A percentile compares a stretch with the other conserved stretches of the same genome.
Conservation (phyloP, 2,113 vertebrate species). For the Neolamprologus fasciatus region DNA sequence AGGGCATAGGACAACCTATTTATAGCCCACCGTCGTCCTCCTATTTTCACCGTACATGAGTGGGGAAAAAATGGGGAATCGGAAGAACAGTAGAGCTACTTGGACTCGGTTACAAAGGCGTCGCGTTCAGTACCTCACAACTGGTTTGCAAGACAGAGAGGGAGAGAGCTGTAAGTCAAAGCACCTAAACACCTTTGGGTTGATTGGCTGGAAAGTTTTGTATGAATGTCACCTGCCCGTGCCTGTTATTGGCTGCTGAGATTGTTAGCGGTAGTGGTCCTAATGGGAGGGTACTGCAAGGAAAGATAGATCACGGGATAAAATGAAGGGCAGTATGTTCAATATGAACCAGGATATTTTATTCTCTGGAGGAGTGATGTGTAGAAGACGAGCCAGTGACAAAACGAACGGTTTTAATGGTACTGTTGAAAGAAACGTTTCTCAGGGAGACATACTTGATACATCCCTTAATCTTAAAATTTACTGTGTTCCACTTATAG, state of each 20-base stretch:
- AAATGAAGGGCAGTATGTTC: not conserved
- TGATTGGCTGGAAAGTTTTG: not conserved
- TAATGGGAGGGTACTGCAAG: not conserved
- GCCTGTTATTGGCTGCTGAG: not conserved
- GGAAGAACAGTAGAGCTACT: slow-evolving; percentile 7
- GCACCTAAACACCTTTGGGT: not conserved
- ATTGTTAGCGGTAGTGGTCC: not conserved
- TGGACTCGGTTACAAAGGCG: slow-evolving; percentile 9
- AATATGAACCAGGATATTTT: slow-evolving; percentile 17
- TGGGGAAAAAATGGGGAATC: not conserved
- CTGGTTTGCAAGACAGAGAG: not conserved
- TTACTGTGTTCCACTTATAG: slow-evolving; percentile 1
- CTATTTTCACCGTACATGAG: not conserved
- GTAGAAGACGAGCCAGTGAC: not conserved
- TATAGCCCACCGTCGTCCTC: not conserved
- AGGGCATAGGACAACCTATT: slow-evolving; percentile 15
- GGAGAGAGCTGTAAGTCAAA: not conserved
- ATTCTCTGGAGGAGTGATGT: not conserved
- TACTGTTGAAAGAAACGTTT: slow-evolving; percentile 49
- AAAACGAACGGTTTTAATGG: slow-evolving; percentile 11
- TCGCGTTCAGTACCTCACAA: not conserved
- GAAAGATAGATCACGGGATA: not conserved
- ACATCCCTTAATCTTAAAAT: slow-evolving; percentile 50
- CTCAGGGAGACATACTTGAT: slow-evolving; percentile 67
- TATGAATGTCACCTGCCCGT: not conserved